phyloP scores from a whole-genome alignment of 2,888 invertebrate species.

The Caenorhabditis wallacei region DNA sequence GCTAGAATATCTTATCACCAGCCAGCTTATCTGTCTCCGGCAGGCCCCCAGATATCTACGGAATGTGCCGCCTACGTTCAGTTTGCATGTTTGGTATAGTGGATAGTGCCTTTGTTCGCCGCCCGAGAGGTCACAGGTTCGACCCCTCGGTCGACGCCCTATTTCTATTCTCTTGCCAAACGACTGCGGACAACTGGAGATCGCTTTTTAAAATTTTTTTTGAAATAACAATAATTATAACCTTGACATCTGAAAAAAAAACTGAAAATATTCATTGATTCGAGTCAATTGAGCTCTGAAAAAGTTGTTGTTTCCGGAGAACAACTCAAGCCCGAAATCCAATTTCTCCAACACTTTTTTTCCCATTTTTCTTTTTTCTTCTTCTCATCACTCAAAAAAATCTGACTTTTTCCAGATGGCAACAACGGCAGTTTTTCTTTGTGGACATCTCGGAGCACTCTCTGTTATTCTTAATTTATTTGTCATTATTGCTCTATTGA shows the following conservation, averaged over 20 bases:
- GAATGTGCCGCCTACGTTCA: too few relatives aligned
- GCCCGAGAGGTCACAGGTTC: too few relatives aligned
- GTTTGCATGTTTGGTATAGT: too few relatives aligned
- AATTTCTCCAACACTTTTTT: slow-evolving; percentile 31
- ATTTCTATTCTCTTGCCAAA: too few relatives aligned
- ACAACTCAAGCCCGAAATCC: slow-evolving; percentile 47
- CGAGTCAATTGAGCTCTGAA: slow-evolving; percentile 16
- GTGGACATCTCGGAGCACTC: slow-evolving; percentile 79
- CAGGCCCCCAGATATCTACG: too few relatives aligned
- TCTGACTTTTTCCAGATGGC: slow-evolving; percentile 76
- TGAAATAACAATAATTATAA: too few relatives aligned
- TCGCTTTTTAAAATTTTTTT: too few relatives aligned
- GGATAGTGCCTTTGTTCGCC: too few relatives aligned
- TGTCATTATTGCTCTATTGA: slow-evolving; percentile 79
- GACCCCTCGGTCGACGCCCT: too few relatives aligned
- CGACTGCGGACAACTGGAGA: too few relatives aligned
- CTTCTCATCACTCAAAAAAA: neutral
- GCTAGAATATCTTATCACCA: too few relatives aligned
- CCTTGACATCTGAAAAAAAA: neutral
- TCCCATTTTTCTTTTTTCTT: neutral
- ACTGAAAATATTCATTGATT: slow-evolving; percentile 13
- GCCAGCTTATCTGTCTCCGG: too few relatives aligned
- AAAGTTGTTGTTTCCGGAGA: slow-evolving; percentile 56
- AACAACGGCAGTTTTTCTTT: slow-evolving; percentile 75
- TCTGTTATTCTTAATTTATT: slow-evolving; percentile 81